Base-by-base conservation (phyloP, 2,888 invertebrate species). In the Rugalucina vietnamica region DNA sequence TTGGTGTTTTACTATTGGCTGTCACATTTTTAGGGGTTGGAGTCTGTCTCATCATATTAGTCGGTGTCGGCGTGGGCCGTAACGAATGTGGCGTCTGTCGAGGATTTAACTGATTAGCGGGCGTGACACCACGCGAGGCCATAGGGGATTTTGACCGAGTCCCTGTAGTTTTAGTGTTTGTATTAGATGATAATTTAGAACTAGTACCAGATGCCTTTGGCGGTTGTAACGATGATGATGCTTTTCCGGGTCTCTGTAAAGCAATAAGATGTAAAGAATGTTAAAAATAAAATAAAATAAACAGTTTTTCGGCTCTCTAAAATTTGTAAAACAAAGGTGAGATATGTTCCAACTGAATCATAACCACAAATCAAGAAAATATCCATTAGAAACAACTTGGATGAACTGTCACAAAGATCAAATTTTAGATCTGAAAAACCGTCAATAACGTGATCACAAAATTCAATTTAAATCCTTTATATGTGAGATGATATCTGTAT, bases 141-240 rank as follows among this genome's bases (percentile, higher is more conserved):
- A 74, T 73, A 21, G 87, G 87, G 32, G 87, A 87, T 54, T 83
- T 83, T 24, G 82, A 29, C 43, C 18, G 43, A 12, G 43, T 43
- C 5, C 80, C 81, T 0, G 57, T 37, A 27, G 32, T 32, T 73
- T 79, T 78, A 21, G 73, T 36, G 69, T 60, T 75, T 24, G 77
- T 79, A 36, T 72, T 72, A 5, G 74, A 39, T 54, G 79, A 50
- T 69, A 85, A 83, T 37, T 79, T 21, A 29, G 84, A 72, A 54
- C 70, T 49, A 3, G 43, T 57, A 21, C 74, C 39, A 34, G 77
- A 49, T 34, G 70, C 76, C 32, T 80, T 79, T 29, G 84, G 82
- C 24, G 79, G 82, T 32, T 34, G 80, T n/a, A 81, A 82, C 14
- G 36, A 54, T 34, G 81, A 79, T 36, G 50, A 65, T 3, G 72